Evolutionary conservation across 2,113 vertebrate species (phyloP).

Genomic region (Chunga burmeisteri): DNA sequence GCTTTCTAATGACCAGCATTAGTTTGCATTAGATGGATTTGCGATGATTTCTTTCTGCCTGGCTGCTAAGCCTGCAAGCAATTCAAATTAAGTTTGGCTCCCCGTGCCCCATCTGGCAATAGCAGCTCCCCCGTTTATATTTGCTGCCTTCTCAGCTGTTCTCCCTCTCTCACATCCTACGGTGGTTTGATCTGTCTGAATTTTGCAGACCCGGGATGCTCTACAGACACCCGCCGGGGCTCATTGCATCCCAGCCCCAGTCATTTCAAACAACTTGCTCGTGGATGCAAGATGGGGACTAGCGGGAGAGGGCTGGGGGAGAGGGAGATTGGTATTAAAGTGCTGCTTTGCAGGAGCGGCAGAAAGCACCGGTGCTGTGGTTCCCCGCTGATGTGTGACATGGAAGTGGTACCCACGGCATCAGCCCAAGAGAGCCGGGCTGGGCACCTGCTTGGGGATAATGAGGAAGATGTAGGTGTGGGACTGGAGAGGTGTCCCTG

Average conservation of each 20-base stretch:
- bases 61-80: slow-evolving; percentile 48
- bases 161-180: accelerated
- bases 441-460: accelerated
- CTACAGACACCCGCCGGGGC: neutral
- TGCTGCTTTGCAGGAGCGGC: neutral
- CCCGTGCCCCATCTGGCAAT: slow-evolving; percentile 41
- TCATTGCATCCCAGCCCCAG: neutral
- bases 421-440: neutral
- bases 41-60: slow-evolving; percentile 57
- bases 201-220: neutral
- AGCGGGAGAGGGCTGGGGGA: neutral
- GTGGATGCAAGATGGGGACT: neutral
- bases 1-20: slow-evolving; percentile 60
- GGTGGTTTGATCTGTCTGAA: neutral
- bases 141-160: neutral
- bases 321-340: neutral
- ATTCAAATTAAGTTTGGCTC: slow-evolving; percentile 38
- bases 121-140: neutral
- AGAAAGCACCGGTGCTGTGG: neutral
- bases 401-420: neutral
- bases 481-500: neutral
- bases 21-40: slow-evolving; percentile 63
- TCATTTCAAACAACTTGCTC: neutral
- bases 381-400: accelerated
- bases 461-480: neutral